Evolutionary conservation across 2,888 invertebrate species (phyloP), one percentile per base, ranked within the genome.

Genomic region (Pseudeuparius sepicola): DNA sequence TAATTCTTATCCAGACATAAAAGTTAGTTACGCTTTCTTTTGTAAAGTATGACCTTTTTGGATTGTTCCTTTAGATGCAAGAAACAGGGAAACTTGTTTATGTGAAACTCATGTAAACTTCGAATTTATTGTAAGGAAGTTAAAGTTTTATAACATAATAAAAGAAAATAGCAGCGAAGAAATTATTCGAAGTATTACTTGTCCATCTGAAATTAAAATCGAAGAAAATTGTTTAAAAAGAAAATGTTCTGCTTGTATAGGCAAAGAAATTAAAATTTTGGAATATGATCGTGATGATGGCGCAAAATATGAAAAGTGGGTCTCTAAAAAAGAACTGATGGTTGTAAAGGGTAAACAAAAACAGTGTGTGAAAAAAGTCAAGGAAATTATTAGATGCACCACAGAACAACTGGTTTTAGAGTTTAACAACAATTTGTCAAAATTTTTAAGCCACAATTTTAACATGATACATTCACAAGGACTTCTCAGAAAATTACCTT

Each of bases 401-500:
- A 24, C 10, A 24, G 25, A 24, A 24, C 11, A 24, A 24, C 12
- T 24, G 25, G 25, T 24, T 12, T 12, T 24, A 15, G 15, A 28
- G 10, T 28, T 28, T 28, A 28, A 28, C 12, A 28, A 28, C 10
- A 10, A n/a, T 26, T 26, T 28, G 6, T 14, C 13, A 28, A 15
- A 9, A 11, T 24, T 24, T 24, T 11, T 24, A 11, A 4, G 14
- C 14, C 29, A 14, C 13, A 13, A 28, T 10, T 28, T 28, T 28
- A 28, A 28, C 10, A 28, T 4, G n/a, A 10, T 31, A 12, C 32
- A 26, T 26, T 5, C 31, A 36, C 17, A 31, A 31, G 31, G 36
- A 32, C 14, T 31, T 36, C 14, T 36, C 26, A 2, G 36, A 36
- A 18, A 36, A 36, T 26, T 36, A 36, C 23, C n/a, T 13, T 9